Base-by-base conservation (phyloP, 2,888 invertebrate species). In the Pristionchus mayeri region DNA sequence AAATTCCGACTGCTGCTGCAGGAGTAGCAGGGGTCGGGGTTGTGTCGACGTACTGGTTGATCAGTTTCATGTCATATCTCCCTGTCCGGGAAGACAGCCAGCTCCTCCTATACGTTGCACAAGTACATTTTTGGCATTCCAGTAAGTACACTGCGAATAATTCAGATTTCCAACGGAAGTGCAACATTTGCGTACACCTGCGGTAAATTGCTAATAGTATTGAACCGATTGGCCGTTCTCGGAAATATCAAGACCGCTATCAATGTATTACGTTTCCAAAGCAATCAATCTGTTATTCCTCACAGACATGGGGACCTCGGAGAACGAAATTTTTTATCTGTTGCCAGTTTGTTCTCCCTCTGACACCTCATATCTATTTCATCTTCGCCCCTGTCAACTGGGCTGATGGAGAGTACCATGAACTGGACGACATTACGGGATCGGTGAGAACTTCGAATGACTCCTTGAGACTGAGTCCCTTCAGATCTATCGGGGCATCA, bases 401-500 rank as follows among this genome's bases (percentile, higher is more conserved):
- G 63, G 18, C 34, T 6, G 18, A 63, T 63, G 63, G 63, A 34
- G 18, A 34, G 0, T 63, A 63, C 30, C 34, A 30, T 1, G 63
- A 34, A 63, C 63, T 63, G 30, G 63, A 63, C 18, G 21, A 63
- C 34, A 63, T 34, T 7, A 63, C 63, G 27, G 63, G 63, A 63
- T 63, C 63, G 4, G 63, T 63, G 13, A 63, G 34, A 27, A 34
- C n/a, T n/a, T n/a, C n/a, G n/a, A n/a, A n/a, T n/a, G n/a, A n/a
- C n/a, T 63, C 34, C 0, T 1, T 63, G 30, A 16, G 34, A 6
- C 44, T 13, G 63, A 16, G 13, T 18, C 34, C 13, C 7, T 3
- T 63, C 34, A 63, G 63, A 63, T 63, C 63, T 63, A 63, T 34
- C 30, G 63, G 34, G 63, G 63, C 16, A 63, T 63, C 34, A 63